These are phyloP conservation scores for Ornithoptera priamus DNA, from an alignment of 2,888 invertebrate species.

Conservation along the genomic window DNA sequence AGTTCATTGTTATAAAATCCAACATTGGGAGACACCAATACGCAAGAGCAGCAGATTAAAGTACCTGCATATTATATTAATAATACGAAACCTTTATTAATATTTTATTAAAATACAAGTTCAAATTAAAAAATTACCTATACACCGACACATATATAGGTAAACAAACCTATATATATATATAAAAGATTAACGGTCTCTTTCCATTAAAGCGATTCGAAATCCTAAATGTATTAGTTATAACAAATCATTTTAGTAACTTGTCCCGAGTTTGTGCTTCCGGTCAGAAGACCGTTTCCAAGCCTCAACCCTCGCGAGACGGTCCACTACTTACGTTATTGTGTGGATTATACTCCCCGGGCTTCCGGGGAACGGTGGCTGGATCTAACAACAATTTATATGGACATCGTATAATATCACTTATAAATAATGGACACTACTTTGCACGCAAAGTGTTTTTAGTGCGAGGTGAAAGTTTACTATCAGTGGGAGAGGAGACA, in stretches of 20 bases:
- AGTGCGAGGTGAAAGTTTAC: slow-evolving; percentile 8
- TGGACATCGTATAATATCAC: slow-evolving; percentile 27
- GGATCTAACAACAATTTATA: slow-evolving; percentile 30
- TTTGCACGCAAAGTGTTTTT: slow-evolving; percentile 14
- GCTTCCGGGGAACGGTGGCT: slow-evolving; percentile 25
- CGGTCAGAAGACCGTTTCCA: slow-evolving; percentile 22
- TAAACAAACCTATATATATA: too few relatives aligned
- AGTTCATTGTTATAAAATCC: neutral
- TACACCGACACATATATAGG: too few relatives aligned
- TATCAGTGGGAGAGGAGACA: neutral
- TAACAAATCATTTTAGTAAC: neutral
- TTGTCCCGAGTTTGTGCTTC: slow-evolving; percentile 15
- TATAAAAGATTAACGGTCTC: too few relatives aligned
- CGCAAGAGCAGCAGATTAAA: neutral
- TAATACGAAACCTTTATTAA: neutral
- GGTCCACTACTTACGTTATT: slow-evolving; percentile 27
- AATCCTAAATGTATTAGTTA: neutral
- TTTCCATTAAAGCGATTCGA: neutral
- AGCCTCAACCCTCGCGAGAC: slow-evolving; percentile 23
- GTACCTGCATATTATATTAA: neutral
- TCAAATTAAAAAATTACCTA: too few relatives aligned
- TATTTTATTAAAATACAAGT: neutral
- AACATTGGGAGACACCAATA: neutral
- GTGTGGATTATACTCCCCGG: slow-evolving; percentile 22
- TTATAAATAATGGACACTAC: slow-evolving; percentile 26